phyloP scores from a whole-genome alignment of 2,888 invertebrate species.

The Cyclophora albipunctata region DNA sequence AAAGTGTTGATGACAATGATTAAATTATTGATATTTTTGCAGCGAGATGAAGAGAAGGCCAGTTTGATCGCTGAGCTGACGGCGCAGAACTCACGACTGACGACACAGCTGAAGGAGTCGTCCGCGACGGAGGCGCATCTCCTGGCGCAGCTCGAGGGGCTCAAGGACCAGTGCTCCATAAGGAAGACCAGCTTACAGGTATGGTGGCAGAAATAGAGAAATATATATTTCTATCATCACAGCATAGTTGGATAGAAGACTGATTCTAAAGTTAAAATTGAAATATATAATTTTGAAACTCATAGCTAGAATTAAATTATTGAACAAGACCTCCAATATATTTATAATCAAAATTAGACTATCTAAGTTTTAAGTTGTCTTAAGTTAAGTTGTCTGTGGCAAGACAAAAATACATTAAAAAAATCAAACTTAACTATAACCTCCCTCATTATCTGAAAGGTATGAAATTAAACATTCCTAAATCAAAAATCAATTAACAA shows the following conservation, averaged over 20 bases:
- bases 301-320: no score
- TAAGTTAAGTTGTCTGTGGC: no score
- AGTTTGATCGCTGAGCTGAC: conserved; percentile 87
- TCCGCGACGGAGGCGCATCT: conserved; percentile 87
- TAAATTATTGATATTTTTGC: conserved; percentile 14
- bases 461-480: not conserved
- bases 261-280: no score
- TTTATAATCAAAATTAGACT: no score
- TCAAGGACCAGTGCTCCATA: conserved; percentile 89
- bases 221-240: no score
- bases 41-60: conserved; percentile 87
- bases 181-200: conserved; percentile 84
- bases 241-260: no score
- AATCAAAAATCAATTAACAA: not conserved
- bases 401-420: not conserved
- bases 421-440: not conserved
- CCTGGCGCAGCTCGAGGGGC: conserved; percentile 84
- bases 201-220: not conserved
- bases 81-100: conserved; percentile 91
- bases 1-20: no score
- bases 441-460: not conserved
- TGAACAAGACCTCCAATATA: no score
- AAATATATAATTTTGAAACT: no score
- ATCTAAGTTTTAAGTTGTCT: no score
- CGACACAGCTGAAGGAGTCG: conserved; percentile 89